Percentiles rank a stretch among this genome's conserved stretches.
Conservation (phyloP, 2,113 vertebrate species). For the Lycaon pictus region DNA sequence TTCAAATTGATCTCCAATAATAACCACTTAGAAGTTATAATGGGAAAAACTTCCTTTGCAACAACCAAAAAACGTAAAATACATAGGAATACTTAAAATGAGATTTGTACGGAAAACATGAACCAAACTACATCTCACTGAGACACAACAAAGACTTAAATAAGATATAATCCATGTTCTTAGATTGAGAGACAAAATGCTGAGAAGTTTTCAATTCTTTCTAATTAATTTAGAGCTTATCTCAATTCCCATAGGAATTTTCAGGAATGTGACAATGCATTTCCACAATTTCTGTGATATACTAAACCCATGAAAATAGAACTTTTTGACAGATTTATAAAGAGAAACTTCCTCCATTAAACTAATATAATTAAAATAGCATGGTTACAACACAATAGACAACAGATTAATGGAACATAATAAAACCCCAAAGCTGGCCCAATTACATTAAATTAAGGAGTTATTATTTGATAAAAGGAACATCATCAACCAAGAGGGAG, state of each 20-base stretch:
- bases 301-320: not conserved
- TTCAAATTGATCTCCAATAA: slow-evolving; percentile 35
- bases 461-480: slow-evolving; percentile 4
- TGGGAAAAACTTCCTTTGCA: not conserved
- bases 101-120: not conserved
- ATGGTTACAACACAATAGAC: not conserved
- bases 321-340: not conserved
- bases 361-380: not conserved
- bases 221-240: slow-evolving; percentile 45
- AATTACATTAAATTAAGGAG: not conserved
- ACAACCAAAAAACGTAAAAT: not conserved
- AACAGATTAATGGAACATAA: not conserved
- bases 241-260: not conserved
- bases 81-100: not conserved
- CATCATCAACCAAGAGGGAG: not conserved
- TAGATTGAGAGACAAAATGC: not conserved
- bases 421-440: not conserved
- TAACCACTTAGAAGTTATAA: not conserved
- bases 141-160: not conserved
- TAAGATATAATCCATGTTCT: not conserved
- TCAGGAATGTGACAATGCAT: not conserved
- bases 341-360: not conserved
- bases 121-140: not conserved
- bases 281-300: not conserved
- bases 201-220: not conserved